Conservation (phyloP, 92 coral and sea anemone genomes). For the Diadumene lineata region DNA sequence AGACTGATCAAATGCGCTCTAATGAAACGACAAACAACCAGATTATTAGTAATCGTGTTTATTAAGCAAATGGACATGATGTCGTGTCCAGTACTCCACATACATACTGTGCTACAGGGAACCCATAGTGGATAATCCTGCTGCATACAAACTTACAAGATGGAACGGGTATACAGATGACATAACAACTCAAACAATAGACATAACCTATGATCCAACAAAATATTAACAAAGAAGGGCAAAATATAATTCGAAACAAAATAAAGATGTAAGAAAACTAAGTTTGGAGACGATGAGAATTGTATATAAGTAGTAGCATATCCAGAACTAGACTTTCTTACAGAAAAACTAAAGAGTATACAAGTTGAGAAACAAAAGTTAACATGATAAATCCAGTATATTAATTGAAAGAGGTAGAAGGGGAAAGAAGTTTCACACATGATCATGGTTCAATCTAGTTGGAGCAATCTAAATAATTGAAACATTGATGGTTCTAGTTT, state of each 20-base stretch:
- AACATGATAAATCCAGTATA: no score
- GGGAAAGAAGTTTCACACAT: neutral
- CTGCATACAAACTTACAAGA: slow-evolving; percentile 16
- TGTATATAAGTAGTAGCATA: neutral
- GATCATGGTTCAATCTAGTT: slow-evolving; percentile 32
- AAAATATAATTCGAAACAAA: neutral
- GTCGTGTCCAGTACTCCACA: slow-evolving; percentile 25
- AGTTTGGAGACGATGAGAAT: neutral
- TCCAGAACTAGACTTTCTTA: neutral
- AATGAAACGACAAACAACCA: neutral
- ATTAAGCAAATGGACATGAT: slow-evolving; percentile 27
- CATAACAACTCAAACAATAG: slow-evolving; percentile 51
- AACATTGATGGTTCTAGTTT: slow-evolving; percentile 21
- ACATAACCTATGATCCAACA: slow-evolving; percentile 50
- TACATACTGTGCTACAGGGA: slow-evolving; percentile 13
- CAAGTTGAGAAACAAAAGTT: neutral
- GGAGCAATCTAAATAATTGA: slow-evolving; percentile 16
- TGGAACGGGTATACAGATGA: slow-evolving; percentile 53
- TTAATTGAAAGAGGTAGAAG: slow-evolving; percentile 3
- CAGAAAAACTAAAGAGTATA: neutral
- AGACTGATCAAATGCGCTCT: neutral
- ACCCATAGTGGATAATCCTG: neutral
- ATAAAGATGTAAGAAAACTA: neutral
- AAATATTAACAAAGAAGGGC: neutral
- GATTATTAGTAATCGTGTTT: slow-evolving; percentile 16